Percentiles rank a stretch among this genome's conserved stretches.
Evolutionary conservation across 2,113 vertebrate species (phyloP).

Genomic region (Apteryx owenii): DNA sequence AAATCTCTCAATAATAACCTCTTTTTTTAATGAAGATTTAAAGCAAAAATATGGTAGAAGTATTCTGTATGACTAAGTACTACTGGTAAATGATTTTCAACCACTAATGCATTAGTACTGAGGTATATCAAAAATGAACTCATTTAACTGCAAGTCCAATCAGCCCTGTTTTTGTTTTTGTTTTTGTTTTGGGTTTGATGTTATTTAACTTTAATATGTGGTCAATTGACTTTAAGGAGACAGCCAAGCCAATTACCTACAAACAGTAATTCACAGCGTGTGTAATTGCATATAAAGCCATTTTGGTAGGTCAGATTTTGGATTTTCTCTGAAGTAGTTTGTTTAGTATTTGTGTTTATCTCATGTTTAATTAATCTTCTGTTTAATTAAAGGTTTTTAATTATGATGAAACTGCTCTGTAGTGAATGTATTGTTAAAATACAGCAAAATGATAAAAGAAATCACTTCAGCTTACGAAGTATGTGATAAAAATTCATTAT

Average conservation of each 20-base stretch:
- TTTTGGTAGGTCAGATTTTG: slow-evolving; percentile 63
- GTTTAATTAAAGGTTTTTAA: slow-evolving; percentile 66
- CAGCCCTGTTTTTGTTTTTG: background rate
- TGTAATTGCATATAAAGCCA: slow-evolving; percentile 69
- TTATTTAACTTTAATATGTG: slow-evolving; percentile 60
- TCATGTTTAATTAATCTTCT: slow-evolving; percentile 61
- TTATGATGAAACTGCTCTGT: background rate
- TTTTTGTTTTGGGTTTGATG: slow-evolving; percentile 25
- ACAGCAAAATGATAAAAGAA: background rate
- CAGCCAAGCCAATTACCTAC: slow-evolving; percentile 73
- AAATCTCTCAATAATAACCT: background rate
- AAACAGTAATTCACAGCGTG: slow-evolving; percentile 69
- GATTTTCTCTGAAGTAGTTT: slow-evolving; percentile 69
- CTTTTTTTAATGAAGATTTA: background rate
- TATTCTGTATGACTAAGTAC: background rate
- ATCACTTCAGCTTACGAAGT: background rate
- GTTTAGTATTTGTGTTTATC: slow-evolving; percentile 67
- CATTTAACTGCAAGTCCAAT: slow-evolving; percentile 34
- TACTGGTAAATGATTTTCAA: slow-evolving; percentile 48
- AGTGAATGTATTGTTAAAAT: slow-evolving; percentile 1
- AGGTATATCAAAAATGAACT: background rate
- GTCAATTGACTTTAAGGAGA: slow-evolving; percentile 60
- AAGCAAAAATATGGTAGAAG: slow-evolving; percentile 15
- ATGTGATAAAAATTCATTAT: background rate
- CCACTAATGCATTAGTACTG: slow-evolving; percentile 20